Base-by-base conservation (phyloP, 2,113 vertebrate species). In the Apeltes quadracus region DNA sequence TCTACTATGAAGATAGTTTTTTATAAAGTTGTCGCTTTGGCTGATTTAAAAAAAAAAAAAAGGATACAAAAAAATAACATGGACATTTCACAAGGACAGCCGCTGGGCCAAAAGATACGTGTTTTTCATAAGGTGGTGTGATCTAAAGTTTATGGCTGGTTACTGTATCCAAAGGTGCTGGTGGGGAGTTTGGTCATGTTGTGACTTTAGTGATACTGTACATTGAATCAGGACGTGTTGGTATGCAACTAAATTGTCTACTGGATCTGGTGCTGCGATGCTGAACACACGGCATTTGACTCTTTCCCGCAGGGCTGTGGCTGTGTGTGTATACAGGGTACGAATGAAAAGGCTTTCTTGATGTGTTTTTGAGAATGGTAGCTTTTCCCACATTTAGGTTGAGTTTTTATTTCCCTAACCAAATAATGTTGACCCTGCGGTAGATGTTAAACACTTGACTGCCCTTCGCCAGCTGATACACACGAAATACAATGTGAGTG, bases 341-440 rank as follows among this genome's bases (percentile, higher is more conserved):
- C 69, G 81, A 88, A 85, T 9, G 18, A 68, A 70, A 83, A 74
- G 78, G 75, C 51, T 89, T 87, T 86, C 85, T 81, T 86, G 65
- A 76, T 90, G 82, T 80, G 71, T 84, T 88, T 84, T 77, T 78
- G 51, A 87, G 61, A 75, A 63, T 76, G 57, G 80, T 88, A 87
- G 78, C 74, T 83, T 89, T 87, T 91, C 86, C 84, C 90, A 90
- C 88, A 87, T 81, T 90, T 87, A 89, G 82, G 86, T 83, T 66
- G 32, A 56, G 58, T 69, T 79, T 75, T 63, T 66, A 65, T 23
- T 53, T 68, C 48, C 23, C 15, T 11, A 66, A 74, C 48, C 54
- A 25, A 78, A 78, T 75, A n/a, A 25, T 62, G 70, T 61, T 56
- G 72, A 67, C 29, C 27, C 51, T 18, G 43, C 27, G 53, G 16